phyloP scores from a whole-genome alignment of 2,888 invertebrate genomes.

The Drosophila ezoana region DNA sequence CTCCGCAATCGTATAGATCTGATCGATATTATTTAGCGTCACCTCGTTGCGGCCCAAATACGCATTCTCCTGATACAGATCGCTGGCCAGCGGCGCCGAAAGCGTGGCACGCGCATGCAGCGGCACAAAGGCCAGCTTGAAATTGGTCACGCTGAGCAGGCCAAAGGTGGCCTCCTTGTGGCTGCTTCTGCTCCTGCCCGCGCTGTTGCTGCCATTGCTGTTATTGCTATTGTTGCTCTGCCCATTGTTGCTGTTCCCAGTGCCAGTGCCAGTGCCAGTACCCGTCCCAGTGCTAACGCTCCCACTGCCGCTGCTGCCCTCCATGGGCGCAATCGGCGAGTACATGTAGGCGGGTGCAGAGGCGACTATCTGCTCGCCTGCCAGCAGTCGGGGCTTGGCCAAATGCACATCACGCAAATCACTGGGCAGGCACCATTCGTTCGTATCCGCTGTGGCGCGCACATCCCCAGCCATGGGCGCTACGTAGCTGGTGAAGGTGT shows the following conservation, averaged over 20 bases:
- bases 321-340: constrained; percentile 87
- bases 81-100: constrained; percentile 48
- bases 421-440: constrained; percentile 80
- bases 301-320: constrained; percentile 86
- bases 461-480: constrained; percentile 77
- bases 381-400: constrained; percentile 74
- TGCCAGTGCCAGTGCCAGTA: constrained; percentile 87
- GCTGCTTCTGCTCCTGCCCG: constrained; percentile 19
- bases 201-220: constrained; percentile 45
- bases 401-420: constrained; percentile 79
- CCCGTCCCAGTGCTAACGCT: background rate
- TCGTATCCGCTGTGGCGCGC: constrained; percentile 64
- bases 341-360: constrained; percentile 94
- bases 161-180: constrained; percentile 92
- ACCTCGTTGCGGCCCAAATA: constrained; percentile 83
- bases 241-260: constrained; percentile 86
- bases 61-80: constrained; percentile 82
- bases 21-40: constrained; percentile 84
- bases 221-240: constrained; percentile 87
- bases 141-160: constrained; percentile 95
- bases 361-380: constrained; percentile 90
- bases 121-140: constrained; percentile 95
- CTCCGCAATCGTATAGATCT: constrained; percentile 83
- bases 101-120: constrained; percentile 51
- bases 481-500: constrained; percentile 82